These are phyloP conservation scores for Molorchus minor DNA, from an alignment of 2,888 invertebrate species.

Conservation along the genomic window DNA sequence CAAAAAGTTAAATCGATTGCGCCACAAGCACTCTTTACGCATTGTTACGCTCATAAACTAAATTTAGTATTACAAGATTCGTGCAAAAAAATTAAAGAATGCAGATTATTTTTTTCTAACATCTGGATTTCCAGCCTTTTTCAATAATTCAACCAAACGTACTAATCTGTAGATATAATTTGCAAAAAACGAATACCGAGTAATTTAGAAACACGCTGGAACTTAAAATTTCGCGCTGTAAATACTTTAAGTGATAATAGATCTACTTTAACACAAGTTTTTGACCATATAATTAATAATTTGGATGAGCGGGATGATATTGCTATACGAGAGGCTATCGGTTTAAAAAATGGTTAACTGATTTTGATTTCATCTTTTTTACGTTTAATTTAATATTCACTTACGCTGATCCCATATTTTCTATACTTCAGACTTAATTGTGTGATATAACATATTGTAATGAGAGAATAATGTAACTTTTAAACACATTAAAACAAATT, in stretches of 20 bases:
- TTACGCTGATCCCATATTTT: constrained; percentile 26
- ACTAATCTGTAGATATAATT: constrained; percentile 16
- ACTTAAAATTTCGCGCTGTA: neutral
- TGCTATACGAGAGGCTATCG: constrained; percentile 28
- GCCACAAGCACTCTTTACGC: constrained; percentile 42
- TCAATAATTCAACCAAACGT: constrained; percentile 42
- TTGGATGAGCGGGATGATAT: constrained; percentile 14
- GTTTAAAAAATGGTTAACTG: constrained; percentile 26
- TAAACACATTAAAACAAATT: too few species aligned
- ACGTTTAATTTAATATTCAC: constrained; percentile 31
- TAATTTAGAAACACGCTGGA: neutral
- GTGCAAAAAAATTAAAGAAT: constrained; percentile 28
- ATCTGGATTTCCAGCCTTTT: constrained; percentile 37
- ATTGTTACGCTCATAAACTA: constrained; percentile 46
- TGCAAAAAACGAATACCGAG: neutral
- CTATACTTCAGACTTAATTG: constrained; percentile 27
- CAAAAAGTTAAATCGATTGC: constrained; percentile 43
- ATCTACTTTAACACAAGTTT: constrained; percentile 20
- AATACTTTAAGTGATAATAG: constrained; percentile 1
- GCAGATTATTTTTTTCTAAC: constrained; percentile 39
- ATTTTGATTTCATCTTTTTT: constrained; percentile 27
- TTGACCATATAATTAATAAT: constrained; percentile 28
- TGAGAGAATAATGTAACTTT: too few species aligned
- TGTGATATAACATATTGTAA: constrained; percentile 27
- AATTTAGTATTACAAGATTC: constrained; percentile 43